Conservation (phyloP, 2,797 vertebrate species). For the Ceyx erithaca region DNA sequence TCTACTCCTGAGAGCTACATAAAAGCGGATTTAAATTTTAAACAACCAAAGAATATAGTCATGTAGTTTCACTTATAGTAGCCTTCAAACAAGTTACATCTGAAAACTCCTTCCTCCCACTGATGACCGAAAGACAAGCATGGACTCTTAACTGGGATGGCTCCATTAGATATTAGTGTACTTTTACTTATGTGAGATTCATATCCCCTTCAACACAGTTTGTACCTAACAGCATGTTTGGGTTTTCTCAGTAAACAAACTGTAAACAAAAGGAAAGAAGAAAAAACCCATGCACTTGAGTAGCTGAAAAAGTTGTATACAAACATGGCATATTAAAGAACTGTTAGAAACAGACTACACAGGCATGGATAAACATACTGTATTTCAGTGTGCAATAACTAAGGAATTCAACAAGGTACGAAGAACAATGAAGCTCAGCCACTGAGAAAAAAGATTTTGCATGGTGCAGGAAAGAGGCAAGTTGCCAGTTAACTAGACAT, state of each 20-base stretch:
- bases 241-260: background rate
- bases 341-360: background rate
- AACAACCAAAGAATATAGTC: background rate
- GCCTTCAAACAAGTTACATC: background rate
- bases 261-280: background rate
- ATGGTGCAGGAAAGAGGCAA: background rate
- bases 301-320: background rate
- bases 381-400: background rate
- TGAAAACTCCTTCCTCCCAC: background rate
- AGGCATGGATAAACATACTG: background rate
- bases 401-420: constrained; percentile 13
- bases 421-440: constrained; percentile 17
- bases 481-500: background rate
- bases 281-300: background rate
- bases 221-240: background rate
- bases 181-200: accelerated
- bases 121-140: background rate
- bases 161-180: background rate
- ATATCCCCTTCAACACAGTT: background rate
- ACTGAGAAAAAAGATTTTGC: constrained; percentile 4
- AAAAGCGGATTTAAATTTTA: background rate
- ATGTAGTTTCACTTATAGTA: background rate
- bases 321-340: background rate
- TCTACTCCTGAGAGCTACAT: background rate
- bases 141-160: background rate